These are phyloP conservation scores for Hycleus cichorii DNA, from an alignment of 1,140 invertebrate genomes.

Conservation along the genomic window DNA sequence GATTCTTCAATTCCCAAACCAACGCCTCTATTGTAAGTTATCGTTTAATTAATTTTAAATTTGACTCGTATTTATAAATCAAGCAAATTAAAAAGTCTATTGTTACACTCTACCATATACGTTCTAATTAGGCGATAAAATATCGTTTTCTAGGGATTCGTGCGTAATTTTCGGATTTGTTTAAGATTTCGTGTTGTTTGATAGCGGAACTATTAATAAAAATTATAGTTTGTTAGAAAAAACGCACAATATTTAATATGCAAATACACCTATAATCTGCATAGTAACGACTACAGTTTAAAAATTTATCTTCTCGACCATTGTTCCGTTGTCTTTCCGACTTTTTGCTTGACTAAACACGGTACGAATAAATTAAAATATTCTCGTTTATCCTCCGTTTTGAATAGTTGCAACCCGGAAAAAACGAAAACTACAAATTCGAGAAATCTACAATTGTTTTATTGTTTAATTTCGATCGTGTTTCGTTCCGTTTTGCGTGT, in stretches of 20 bases:
- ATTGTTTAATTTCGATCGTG: not conserved
- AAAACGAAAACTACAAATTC: not conserved
- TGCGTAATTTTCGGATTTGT: too few relatives aligned
- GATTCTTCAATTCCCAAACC: too few relatives aligned
- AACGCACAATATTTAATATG: constrained; percentile 13
- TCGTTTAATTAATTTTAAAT: too few relatives aligned
- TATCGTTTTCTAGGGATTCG: too few relatives aligned
- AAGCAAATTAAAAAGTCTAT: too few relatives aligned
- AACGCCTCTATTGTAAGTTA: too few relatives aligned
- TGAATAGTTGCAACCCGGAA: not conserved
- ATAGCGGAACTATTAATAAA: constrained; percentile 5
- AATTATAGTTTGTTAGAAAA: constrained; percentile 1
- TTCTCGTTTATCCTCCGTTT: not conserved
- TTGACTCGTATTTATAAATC: too few relatives aligned
- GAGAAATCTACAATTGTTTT: not conserved
- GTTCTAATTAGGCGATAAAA: too few relatives aligned
- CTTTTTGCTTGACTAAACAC: constrained; percentile 16
- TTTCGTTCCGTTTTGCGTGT: not conserved
- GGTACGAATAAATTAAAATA: constrained; percentile 13
- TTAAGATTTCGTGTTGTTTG: not conserved
- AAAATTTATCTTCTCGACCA: constrained; percentile 7
- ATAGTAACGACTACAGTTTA: constrained; percentile 15
- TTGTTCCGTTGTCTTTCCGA: constrained; percentile 3
- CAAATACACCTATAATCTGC: constrained; percentile 13
- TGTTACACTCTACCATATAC: too few relatives aligned